Evolutionary conservation across 1,140 invertebrate genomes (phyloP).

Genomic region (Drosophila serrata): DNA sequence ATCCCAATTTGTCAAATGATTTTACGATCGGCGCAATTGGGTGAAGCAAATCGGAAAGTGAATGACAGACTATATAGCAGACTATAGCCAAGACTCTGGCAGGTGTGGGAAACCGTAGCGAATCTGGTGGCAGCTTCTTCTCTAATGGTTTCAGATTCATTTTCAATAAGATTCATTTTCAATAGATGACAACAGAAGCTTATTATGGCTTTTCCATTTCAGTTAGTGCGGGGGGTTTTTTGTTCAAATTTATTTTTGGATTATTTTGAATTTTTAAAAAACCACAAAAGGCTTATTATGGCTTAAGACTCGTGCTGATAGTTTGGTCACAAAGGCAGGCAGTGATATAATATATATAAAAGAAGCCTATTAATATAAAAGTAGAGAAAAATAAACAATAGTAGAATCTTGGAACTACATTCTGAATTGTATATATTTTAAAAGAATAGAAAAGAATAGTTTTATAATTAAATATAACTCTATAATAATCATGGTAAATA

Average conservation of each 20-base stretch:
- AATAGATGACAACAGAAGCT: not conserved
- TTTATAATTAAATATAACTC: too few species aligned
- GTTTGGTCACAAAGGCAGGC: not conserved
- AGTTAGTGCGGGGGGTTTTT: not conserved
- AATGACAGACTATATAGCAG: not conserved
- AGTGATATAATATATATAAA: not conserved
- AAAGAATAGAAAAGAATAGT: too few species aligned
- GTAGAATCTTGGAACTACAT: too few species aligned
- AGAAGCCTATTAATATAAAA: too few species aligned
- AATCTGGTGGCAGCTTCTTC: conserved; percentile 1
- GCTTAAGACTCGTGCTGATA: not conserved
- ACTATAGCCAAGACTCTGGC: not conserved
- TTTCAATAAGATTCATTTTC: conserved; percentile 2
- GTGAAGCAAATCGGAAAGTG: conserved; percentile 17
- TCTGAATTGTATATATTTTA: too few species aligned
- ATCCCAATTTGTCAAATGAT: conserved; percentile 58
- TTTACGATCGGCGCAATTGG: conserved; percentile 49
- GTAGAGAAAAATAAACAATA: too few species aligned
- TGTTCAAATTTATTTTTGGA: conserved; percentile 1
- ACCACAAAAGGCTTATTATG: not conserved
- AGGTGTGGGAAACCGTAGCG: conserved; percentile 4
- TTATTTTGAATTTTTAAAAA: not conserved
- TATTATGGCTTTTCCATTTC: conserved; percentile 1
- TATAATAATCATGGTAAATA: too few species aligned
- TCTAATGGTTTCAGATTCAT: conserved; percentile 4